A percentile compares a stretch with the other conserved stretches of the same genome.
Conservation (phyloP, 1,140 invertebrate genomes). For the Bombus superbus region DNA sequence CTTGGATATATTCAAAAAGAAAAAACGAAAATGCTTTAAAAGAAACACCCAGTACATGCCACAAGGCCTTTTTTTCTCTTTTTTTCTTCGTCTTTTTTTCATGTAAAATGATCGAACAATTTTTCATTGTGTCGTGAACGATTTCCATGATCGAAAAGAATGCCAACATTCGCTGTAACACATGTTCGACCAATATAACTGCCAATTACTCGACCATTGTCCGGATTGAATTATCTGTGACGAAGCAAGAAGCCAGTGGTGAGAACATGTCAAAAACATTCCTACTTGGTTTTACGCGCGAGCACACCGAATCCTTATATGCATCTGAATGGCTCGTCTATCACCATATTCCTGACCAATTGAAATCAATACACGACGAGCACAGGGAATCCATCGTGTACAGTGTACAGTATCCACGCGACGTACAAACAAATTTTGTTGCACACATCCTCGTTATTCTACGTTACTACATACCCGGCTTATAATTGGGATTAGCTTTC, state of each 20-base stretch:
- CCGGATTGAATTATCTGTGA: conserved; percentile 15
- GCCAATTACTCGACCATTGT: conserved; percentile 35
- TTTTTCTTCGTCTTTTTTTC: neutral
- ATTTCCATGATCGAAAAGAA: neutral
- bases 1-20: neutral
- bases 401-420: neutral
- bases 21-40: neutral
- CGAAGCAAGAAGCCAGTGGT: neutral
- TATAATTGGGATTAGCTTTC: conserved; percentile 8
- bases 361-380: conserved; percentile 17
- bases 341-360: neutral
- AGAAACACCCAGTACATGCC: too few species aligned
- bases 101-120: neutral
- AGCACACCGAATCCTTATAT: conserved; percentile 8
- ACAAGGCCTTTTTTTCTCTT: neutral
- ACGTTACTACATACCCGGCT: neutral
- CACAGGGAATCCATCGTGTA: conserved; percentile 2
- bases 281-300: neutral
- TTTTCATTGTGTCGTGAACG: neutral
- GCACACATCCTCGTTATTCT: conserved; percentile 2
- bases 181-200: neutral
- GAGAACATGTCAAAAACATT: conserved; percentile 13
- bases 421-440: conserved; percentile 2
- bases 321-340: conserved; percentile 38
- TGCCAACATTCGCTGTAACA: neutral